phyloP scores from a whole-genome alignment of 2,113 vertebrate species.

The Scatophagus argus region DNA sequence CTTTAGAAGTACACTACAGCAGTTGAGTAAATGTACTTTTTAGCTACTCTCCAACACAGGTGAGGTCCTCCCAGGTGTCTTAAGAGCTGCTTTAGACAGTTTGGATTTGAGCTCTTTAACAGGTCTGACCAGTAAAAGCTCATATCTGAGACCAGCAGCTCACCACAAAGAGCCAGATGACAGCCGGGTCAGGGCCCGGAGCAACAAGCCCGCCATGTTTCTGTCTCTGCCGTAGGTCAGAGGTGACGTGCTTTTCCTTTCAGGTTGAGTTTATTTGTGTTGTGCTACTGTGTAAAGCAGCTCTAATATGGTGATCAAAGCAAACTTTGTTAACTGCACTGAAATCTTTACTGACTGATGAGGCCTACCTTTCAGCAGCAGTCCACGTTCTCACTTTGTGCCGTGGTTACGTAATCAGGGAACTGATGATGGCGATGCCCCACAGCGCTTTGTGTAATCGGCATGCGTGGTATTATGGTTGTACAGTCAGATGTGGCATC shows the following conservation, averaged over 20 bases:
- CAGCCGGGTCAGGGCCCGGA: conserved; percentile 3
- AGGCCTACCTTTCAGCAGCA: background rate
- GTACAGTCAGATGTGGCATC: conserved; percentile 23
- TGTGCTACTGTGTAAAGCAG: background rate
- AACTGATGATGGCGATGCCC: background rate
- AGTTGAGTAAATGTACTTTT: background rate
- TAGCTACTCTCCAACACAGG: background rate
- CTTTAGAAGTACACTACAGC: background rate
- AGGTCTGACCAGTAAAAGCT: background rate
- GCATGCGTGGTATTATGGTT: background rate
- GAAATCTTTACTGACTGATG: background rate
- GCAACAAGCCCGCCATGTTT: background rate
- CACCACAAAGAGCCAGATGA: conserved; percentile 44
- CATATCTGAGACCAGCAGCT: conserved; percentile 29
- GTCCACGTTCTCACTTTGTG: background rate
- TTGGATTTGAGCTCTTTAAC: conserved; percentile 4
- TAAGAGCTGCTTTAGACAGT: conserved; percentile 18
- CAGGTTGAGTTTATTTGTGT: conserved; percentile 1
- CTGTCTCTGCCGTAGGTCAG: conserved; percentile 40
- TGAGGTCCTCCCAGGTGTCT: conserved; percentile 8
- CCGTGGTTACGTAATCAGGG: conserved; percentile 14
- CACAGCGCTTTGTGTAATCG: background rate
- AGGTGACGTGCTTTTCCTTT: conserved; percentile 16
- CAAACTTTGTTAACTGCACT: background rate
- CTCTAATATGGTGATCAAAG: background rate